These are phyloP conservation scores for Myxocyprinus asiaticus DNA, from an alignment of 2,113 vertebrate species.

Conservation along the genomic window DNA sequence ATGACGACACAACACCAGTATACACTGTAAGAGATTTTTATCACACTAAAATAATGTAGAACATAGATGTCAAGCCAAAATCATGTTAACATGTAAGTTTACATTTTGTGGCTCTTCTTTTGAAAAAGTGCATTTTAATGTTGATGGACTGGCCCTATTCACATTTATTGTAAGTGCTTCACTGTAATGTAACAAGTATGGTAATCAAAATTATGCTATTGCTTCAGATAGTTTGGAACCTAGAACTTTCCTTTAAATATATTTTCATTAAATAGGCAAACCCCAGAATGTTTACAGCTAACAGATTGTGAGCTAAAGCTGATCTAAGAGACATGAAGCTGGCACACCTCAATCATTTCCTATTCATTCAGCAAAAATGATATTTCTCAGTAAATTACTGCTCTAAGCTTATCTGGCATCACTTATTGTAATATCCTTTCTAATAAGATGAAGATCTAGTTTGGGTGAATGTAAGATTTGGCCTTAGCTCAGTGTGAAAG, in stretches of 20 bases:
- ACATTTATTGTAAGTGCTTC: no score
- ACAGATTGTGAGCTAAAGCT: conserved; percentile 19
- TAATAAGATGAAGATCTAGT: conserved; percentile 6
- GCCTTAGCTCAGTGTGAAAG: conserved; percentile 11
- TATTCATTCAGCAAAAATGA: conserved; percentile 10
- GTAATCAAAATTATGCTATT: no score
- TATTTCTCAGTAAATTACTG: conserved; percentile 4
- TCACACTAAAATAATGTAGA: no score
- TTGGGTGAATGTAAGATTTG: conserved; percentile 11
- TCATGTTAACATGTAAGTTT: no score
- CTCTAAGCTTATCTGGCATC: conserved; percentile 17
- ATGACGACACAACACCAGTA: no score
- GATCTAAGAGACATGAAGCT: conserved; percentile 17
- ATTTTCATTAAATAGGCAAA: conserved; percentile 22
- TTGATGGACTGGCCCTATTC: no score
- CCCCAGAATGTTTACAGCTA: not conserved
- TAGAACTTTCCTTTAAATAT: conserved; percentile 3
- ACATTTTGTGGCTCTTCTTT: no score
- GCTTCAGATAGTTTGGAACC: no score
- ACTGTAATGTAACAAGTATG: no score
- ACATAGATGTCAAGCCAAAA: no score
- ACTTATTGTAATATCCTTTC: conserved; percentile 14
- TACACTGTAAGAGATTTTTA: no score
- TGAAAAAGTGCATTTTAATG: no score
- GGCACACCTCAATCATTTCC: conserved; percentile 6